Conservation (phyloP, 2,113 vertebrate species). For the Edolisoma coerulescens region DNA sequence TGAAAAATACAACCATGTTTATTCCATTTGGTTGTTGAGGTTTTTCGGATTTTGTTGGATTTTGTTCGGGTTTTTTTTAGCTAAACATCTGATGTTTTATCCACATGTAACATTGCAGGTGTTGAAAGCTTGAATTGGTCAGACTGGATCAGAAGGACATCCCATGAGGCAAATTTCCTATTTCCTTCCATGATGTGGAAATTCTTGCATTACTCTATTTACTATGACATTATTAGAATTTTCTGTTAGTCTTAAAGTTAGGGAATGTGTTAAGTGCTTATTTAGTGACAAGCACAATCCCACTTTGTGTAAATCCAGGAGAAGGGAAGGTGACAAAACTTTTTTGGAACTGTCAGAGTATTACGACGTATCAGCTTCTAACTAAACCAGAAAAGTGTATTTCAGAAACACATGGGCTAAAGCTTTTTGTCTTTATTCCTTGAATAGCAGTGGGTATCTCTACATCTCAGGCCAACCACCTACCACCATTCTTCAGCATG, state of each 20-base stretch:
- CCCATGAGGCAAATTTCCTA: background rate
- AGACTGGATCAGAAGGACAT: background rate
- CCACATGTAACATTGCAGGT: background rate
- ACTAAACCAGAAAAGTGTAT: constrained; percentile 23
- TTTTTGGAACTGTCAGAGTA: background rate
- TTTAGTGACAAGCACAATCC: background rate
- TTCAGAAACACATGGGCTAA: constrained; percentile 45
- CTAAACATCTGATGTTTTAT: background rate
- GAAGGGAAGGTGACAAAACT: background rate
- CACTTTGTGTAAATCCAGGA: background rate
- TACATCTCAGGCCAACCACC: constrained; percentile 52
- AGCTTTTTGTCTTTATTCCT: constrained; percentile 52
- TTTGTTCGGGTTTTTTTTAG: background rate
- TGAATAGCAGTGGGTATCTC: constrained; percentile 35
- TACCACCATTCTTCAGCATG: constrained; percentile 18
- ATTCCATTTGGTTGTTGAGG: background rate
- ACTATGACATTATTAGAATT: background rate
- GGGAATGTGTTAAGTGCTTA: background rate
- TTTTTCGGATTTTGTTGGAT: fast-evolving
- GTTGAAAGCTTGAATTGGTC: background rate
- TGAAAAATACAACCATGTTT: background rate
- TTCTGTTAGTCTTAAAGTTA: background rate
- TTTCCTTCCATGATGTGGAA: background rate
- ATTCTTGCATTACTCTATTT: background rate
- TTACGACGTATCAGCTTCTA: constrained; percentile 1